Evolutionary conservation across 2,113 vertebrate genomes (phyloP).

Genomic region (Pionites leucogaster): DNA sequence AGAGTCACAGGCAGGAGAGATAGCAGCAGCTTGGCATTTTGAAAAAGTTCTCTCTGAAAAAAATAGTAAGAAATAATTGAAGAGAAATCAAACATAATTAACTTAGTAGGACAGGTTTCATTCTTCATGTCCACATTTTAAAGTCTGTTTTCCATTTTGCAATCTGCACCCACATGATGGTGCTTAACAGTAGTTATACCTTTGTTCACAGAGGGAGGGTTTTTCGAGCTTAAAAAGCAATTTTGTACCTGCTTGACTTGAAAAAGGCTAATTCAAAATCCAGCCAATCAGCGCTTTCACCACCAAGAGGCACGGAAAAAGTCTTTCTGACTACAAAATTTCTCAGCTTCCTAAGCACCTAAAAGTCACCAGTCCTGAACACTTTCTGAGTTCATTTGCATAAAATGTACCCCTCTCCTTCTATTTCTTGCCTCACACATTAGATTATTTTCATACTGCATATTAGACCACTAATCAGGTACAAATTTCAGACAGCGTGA

Average conservation of each 20-base stretch:
- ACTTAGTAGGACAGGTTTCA: neutral
- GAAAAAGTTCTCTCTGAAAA: neutral
- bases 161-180: neutral
- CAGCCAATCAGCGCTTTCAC: neutral
- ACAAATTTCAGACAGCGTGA: neutral
- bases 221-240: neutral
- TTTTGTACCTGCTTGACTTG: neutral
- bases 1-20: neutral
- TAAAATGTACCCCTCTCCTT: slow-evolving; percentile 18
- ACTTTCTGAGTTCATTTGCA: slow-evolving; percentile 50
- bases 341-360: slow-evolving; percentile 15
- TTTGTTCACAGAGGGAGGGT: neutral
- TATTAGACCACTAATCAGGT: slow-evolving; percentile 24
- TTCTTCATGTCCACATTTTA: neutral
- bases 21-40: neutral
- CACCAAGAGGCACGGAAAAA: neutral
- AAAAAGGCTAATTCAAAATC: neutral
- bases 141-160: neutral
- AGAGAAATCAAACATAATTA: neutral
- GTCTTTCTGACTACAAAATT: neutral
- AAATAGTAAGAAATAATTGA: neutral
- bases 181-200: neutral
- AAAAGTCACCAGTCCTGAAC: slow-evolving; percentile 37
- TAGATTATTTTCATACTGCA: slow-evolving; percentile 41
- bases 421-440: slow-evolving; percentile 43